phyloP scores from a whole-genome alignment of 2,113 vertebrate genomes.

The Recurvirostra avosetta region DNA sequence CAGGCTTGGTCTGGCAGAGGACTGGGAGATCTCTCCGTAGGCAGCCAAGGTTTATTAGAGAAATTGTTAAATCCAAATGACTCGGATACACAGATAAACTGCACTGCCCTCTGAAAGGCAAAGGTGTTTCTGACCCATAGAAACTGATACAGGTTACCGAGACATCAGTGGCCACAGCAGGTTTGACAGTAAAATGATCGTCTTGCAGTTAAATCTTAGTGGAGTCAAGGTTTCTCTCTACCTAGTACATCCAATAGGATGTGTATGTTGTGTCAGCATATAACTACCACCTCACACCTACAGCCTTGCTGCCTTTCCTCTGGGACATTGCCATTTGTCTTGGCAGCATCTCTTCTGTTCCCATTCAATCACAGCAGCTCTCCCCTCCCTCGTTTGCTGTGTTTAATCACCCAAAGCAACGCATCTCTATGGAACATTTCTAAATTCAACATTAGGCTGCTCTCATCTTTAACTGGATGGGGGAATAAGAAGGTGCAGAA shows the following conservation, averaged over 20 bases:
- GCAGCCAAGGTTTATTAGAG: constrained; percentile 47
- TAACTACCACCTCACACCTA: background rate
- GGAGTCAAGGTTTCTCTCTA: background rate
- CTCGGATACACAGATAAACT: constrained; percentile 22
- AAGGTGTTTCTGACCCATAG: background rate
- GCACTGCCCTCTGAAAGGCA: constrained; percentile 2
- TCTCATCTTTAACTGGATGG: background rate
- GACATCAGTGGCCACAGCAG: background rate
- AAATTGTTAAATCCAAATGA: background rate
- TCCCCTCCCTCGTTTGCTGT: background rate
- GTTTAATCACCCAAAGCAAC: background rate
- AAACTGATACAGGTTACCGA: background rate
- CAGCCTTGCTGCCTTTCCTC: background rate
- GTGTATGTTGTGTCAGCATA: background rate
- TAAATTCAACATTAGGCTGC: background rate
- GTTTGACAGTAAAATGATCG: background rate
- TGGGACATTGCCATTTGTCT: background rate
- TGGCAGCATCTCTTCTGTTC: background rate
- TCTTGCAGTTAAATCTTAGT: background rate
- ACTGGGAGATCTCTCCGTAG: background rate
- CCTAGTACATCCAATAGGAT: constrained; percentile 52
- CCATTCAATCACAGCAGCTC: background rate
- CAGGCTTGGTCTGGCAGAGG: background rate
- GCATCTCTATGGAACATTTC: background rate
- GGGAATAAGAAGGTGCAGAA: constrained; percentile 9